Percentiles rank a stretch among this genome's conserved stretches.
Evolutionary conservation across 2,888 invertebrate species (phyloP).

Genomic region (Erpobdella octoculata): DNA sequence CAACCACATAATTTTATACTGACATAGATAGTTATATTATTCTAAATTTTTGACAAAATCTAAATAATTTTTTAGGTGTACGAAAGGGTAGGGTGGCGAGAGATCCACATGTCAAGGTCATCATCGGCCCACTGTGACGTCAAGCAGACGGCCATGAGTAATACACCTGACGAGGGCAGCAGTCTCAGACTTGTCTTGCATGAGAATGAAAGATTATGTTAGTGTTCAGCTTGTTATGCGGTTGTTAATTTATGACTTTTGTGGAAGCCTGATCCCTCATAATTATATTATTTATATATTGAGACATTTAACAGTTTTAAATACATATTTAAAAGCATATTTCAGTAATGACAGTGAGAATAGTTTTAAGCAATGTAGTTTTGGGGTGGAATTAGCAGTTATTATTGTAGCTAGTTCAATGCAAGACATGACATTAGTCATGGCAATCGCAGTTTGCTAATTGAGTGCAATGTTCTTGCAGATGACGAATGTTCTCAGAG

Average conservation of each 20-base stretch:
- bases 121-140: constrained; percentile 83
- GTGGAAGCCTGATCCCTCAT: too few species aligned
- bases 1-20: too few species aligned
- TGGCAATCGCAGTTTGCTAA: neutral
- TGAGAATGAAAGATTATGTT: constrained; percentile 82
- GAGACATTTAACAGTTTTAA: neutral
- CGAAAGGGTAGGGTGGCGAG: constrained; percentile 83
- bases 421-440: too few species aligned
- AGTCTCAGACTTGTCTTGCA: constrained; percentile 76
- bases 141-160: constrained; percentile 79
- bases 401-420: neutral
- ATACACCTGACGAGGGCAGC: constrained; percentile 74
- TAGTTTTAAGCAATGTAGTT: too few species aligned
- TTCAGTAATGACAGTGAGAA: too few species aligned
- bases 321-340: neutral
- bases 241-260: neutral
- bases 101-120: constrained; percentile 72
- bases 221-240: constrained; percentile 44
- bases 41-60: neutral
- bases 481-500: constrained; percentile 22
- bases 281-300: neutral
- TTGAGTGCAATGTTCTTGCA: neutral
- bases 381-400: too few species aligned
- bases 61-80: constrained; percentile 56
- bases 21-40: too few species aligned